Evolutionary conservation across 2,797 vertebrate species (phyloP), one percentile per base, ranked within the genome.

Genomic region (Falco biarmicus): DNA sequence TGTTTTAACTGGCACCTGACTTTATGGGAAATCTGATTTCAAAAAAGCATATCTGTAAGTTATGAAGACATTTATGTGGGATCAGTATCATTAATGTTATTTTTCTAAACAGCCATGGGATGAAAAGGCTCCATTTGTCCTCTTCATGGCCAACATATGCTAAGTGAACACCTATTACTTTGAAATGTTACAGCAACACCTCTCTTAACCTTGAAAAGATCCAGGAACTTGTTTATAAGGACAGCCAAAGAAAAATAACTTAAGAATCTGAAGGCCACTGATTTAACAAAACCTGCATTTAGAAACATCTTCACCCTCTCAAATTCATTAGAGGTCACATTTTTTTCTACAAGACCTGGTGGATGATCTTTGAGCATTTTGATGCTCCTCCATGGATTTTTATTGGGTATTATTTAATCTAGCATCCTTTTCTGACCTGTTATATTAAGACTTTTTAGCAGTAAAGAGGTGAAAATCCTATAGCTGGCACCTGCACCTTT

Each of bases 141-240:
- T 60, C 54, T 86, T 96, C 86, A 92, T 63, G 79, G 87, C 73
- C 89, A 94, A 21, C 79, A 57, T 84, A 88, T 75, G 89, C 73
- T 95, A 94, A 95, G 53, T 83, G 70, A 95, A 88, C 39, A 87
- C 28, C 48, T 88, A 87, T 92, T 94, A 81, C 34, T 51, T 0
- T 87, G 91, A 94, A 96, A 87, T 89, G 86, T 94, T 96, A 83
- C 65, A 87, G 29, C 34, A 94, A 9, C 54, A 91, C 51, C 69
- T 54, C 82, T 82, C 65, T 84, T 74, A 93, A 90, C 83, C 81
- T 95, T 97, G 84, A 93, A 90, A 87, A 89, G 50, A 61, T 47
- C 63, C 81, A 74, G 69, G 54, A 90, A 90, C 54, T 69, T 51
- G 63, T 84, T 95, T 87, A 53, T 82, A 82, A 89, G 47, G 94